Base-by-base conservation (phyloP, 2,797 vertebrate species). In the Geotrypetes seraphini region DNA sequence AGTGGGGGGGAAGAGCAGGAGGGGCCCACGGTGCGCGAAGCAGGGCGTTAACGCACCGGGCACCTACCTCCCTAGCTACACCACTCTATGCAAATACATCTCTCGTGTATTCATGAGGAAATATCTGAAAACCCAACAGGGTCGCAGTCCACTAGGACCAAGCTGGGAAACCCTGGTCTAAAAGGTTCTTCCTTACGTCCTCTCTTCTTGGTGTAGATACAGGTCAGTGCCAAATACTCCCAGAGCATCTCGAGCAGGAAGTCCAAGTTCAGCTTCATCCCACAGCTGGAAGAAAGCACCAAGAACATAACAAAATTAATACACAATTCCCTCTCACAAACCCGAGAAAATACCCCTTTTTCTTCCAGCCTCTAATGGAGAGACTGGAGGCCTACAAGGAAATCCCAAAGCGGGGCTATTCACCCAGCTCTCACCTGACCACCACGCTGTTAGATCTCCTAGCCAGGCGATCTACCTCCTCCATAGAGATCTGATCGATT, bases 401-500 rank as follows among this genome's bases (percentile, higher is more conserved):
- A n/a, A n/a, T n/a, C n/a, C n/a, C n/a, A n/a, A n/a, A n/a, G n/a
- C n/a, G n/a, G n/a, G n/a, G n/a, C n/a, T n/a, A n/a, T n/a, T n/a
- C n/a, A n/a, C 5, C 5, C 14, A 16, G 16, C 6, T 43, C 68
- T 69, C 31, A 95, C 92, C 92, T 99, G 72, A 99, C 91, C 7
- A 98, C 93, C 19, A 91, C 92, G 11, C 96, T 97, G 78, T 97
- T 69, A 15, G 87, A 55, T 50, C 80, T 79, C 47, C 74, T 83
- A 25, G 96, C 95, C 31, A 98, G 76, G 7, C 93, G 89, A 61
- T 99, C 85, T 34, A 98, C 92, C 62, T 97, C 96, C 57, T 98
- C 96, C 56, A 99, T 96, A 7, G 95, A 94, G 65, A 99, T 97
- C 68, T 98, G 95, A 66, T 99, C 96, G 24, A 99, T 88, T 73